Conservation (phyloP, 2,113 vertebrate species). For the Ochotona princeps region DNA sequence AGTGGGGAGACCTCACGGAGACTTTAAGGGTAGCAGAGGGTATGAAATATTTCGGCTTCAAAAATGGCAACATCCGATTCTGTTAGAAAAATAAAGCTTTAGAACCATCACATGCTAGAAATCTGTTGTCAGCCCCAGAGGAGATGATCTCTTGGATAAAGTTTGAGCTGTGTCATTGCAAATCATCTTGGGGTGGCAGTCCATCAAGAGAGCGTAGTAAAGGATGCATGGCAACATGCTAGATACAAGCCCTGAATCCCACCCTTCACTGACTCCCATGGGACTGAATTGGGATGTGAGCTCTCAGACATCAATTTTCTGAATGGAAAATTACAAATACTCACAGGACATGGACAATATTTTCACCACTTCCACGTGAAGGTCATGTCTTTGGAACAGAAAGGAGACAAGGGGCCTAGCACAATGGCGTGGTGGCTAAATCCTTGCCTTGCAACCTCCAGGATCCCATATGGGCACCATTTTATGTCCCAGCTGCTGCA, state of each 20-base stretch:
- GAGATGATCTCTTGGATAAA: background rate
- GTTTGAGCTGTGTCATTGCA: background rate
- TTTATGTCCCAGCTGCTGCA: too few species aligned
- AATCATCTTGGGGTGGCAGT: background rate
- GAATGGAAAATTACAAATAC: background rate
- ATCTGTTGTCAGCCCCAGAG: background rate
- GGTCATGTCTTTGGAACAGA: conserved; percentile 1
- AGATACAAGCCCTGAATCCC: background rate
- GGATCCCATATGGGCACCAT: too few species aligned
- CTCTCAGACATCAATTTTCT: background rate
- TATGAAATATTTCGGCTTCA: background rate
- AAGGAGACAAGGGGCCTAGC: background rate
- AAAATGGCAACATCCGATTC: background rate
- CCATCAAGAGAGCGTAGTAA: background rate
- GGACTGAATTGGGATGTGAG: background rate
- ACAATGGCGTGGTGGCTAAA: too few species aligned
- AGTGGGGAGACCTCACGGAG: background rate
- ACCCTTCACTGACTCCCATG: background rate
- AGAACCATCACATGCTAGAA: background rate
- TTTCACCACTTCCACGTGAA: background rate
- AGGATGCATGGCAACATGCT: background rate
- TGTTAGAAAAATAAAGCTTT: background rate
- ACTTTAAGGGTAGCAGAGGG: background rate
- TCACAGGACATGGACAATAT: background rate
- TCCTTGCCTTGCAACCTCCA: too few species aligned